Conservation (phyloP, 1,140 invertebrate species). For the Euwallacea similis region DNA sequence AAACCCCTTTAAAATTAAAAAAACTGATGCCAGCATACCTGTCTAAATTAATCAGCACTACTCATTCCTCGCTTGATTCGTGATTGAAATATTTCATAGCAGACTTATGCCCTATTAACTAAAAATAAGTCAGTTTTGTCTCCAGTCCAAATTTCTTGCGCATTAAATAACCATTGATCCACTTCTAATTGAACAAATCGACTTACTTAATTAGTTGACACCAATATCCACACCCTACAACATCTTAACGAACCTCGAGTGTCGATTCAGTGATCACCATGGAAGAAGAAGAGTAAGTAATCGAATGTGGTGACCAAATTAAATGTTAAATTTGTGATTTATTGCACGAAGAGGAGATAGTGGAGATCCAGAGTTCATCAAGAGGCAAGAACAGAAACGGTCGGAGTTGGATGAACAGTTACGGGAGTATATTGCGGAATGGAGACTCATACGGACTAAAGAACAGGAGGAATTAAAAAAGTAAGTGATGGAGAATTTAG, state of each 20-base stretch:
- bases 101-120: conserved; percentile 18
- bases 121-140: conserved; percentile 23
- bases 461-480: conserved; percentile 90
- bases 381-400: conserved; percentile 91
- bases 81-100: conserved; percentile 16
- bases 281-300: conserved; percentile 36
- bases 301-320: not conserved
- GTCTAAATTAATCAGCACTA: conserved; percentile 22
- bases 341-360: conserved; percentile 27
- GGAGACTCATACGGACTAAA: conserved; percentile 90
- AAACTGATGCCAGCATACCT: conserved; percentile 5
- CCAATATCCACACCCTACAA: conserved; percentile 12
- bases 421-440: conserved; percentile 95
- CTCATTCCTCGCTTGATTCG: conserved; percentile 20
- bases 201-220: conserved; percentile 19
- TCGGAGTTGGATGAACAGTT: conserved; percentile 93
- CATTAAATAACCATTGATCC: conserved; percentile 22
- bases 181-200: conserved; percentile 20
- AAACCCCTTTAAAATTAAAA: too few species aligned
- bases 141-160: conserved; percentile 23
- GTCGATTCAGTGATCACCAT: not conserved
- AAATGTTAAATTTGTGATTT: conserved; percentile 11
- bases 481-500: conserved; percentile 15
- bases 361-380: conserved; percentile 74
- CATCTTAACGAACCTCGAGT: not conserved